Evolutionary conservation across 2,113 vertebrate genomes (phyloP).

Genomic region (Tricholaema leucomelas): DNA sequence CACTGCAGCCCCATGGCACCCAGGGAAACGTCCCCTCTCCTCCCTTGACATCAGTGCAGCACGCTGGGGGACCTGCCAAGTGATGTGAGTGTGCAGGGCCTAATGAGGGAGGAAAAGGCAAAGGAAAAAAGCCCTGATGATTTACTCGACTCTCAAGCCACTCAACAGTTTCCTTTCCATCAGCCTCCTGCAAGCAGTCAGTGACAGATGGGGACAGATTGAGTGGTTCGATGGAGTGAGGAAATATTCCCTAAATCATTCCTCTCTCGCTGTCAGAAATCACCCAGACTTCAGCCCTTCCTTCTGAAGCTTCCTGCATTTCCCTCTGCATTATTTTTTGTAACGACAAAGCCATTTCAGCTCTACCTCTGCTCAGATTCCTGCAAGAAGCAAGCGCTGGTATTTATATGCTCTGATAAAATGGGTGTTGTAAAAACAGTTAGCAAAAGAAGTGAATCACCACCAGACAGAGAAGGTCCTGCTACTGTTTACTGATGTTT

Average conservation of each 20-base stretch:
- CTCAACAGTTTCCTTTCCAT: conserved; percentile 35
- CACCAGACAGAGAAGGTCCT: not conserved
- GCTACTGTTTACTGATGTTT: not conserved
- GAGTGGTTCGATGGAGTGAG: conserved; percentile 51
- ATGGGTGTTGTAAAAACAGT: not conserved
- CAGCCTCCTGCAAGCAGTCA: conserved; percentile 16
- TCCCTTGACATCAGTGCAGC: not conserved
- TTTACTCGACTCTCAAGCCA: conserved; percentile 27
- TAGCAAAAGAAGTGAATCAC: not conserved
- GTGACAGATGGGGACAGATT: conserved; percentile 66
- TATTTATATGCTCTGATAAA: not conserved
- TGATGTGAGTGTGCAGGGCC: not conserved
- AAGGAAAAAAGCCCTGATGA: not conserved
- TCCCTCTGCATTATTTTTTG: not conserved
- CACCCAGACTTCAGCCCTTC: conserved; percentile 17
- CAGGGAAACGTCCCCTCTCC: not conserved
- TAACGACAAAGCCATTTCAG: conserved; percentile 49
- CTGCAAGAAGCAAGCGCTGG: not conserved
- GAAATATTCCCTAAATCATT: conserved; percentile 65
- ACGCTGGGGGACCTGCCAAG: not conserved
- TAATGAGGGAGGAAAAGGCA: not conserved
- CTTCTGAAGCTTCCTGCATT: not conserved
- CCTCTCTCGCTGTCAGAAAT: conserved; percentile 38
- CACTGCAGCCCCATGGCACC: not conserved
- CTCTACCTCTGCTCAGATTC: conserved; percentile 26